Evolutionary conservation across 2,888 invertebrate species (phyloP).

Genomic region (Dorcus parallelipipedus): DNA sequence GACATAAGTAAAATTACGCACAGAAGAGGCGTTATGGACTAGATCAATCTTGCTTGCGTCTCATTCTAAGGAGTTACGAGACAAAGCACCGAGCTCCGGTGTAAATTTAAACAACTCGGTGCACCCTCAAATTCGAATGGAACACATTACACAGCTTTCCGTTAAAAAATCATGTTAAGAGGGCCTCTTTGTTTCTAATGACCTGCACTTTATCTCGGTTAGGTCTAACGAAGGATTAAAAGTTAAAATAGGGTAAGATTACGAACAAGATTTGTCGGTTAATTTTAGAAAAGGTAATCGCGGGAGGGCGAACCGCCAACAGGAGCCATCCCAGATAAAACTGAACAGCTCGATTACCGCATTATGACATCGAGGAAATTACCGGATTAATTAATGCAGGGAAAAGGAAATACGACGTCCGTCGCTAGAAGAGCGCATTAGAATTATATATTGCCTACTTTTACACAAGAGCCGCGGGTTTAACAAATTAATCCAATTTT

Average conservation of each 20-base stretch:
- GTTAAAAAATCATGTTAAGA: no score
- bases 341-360: constrained; percentile 30
- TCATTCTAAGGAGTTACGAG: no score
- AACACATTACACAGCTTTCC: no score
- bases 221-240: neutral
- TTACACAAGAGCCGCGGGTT: no score
- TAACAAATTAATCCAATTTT: no score
- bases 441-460: no score
- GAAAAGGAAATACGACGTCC: constrained; percentile 6
- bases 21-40: no score
- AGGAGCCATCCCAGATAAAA: constrained; percentile 21
- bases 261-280: neutral
- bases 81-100: no score
- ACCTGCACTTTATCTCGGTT: neutral
- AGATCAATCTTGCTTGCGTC: no score
- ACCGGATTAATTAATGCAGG: constrained; percentile 11
- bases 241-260: neutral
- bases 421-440: neutral
- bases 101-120: no score
- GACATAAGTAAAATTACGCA: no score
- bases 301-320: neutral
- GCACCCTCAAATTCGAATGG: no score
- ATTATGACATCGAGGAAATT: constrained; percentile 32
- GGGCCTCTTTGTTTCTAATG: neutral
- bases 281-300: neutral